Base-by-base conservation (phyloP, 2,888 invertebrate species). In the Drosophila colorata region DNA sequence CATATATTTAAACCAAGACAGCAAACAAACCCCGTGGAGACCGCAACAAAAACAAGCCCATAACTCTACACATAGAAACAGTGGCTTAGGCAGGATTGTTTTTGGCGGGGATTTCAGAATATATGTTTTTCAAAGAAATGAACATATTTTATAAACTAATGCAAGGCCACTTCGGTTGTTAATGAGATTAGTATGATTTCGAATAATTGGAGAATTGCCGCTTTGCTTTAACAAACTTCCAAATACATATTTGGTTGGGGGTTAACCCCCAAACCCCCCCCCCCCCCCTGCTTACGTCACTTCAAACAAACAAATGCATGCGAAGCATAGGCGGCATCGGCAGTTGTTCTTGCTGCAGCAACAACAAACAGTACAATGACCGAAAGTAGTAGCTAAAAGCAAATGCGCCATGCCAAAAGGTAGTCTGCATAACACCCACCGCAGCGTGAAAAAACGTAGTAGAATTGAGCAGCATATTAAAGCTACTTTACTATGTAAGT, bases 351-450 rank as follows among this genome's bases (percentile, higher is more conserved):
- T 44, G 51, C 18, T 14, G 53, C 73, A 74, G 72, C 53, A 69
- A 25, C 38, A 43, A 43, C 23, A 58, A 68, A 57, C 68, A 81
- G 87, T 80, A 83, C 84, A 84, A 74, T 84, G 84, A 85, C 84
- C 84, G 84, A 87, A 84, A 79, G 67, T 70, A 69, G 68, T 49
- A 63, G 43, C 60, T 55, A 58, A 72, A 70, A 53, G 56, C 67
- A 51, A 74, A 60, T 70, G 57, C 69, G 60, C 63, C 63, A 74
- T 69, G 72, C 80, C 69, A 60, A 83, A 74, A 60, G 41, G 57
- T 59, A 60, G 51, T 44, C 61, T 44, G 46, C 56, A 66, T 52
- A 47, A 66, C 69, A 69, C 69, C 78, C 71, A 52, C 64, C 49
- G 66, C 58, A 51, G 33, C 25, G 33, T 33, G 33, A 33, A 33